These are phyloP conservation scores for Todus mexicanus DNA, from an alignment of 2,797 vertebrate genomes.

Conservation along the genomic window DNA sequence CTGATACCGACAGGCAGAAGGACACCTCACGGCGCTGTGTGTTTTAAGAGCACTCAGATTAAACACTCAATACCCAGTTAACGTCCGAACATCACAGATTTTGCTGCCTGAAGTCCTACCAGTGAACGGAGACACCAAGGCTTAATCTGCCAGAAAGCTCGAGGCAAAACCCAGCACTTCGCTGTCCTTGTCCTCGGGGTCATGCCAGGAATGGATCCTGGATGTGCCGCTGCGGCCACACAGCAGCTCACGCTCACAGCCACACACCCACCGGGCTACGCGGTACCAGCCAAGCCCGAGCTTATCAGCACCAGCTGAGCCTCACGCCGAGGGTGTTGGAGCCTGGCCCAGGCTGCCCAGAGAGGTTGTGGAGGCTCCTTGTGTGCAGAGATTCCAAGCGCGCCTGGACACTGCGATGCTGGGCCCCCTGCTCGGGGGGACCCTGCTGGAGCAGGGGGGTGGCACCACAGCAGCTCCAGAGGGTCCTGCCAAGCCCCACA, in stretches of 20 bases:
- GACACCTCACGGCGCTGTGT: neutral
- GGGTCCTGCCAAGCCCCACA: too few relatives aligned
- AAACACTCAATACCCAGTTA: neutral
- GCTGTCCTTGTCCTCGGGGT: neutral
- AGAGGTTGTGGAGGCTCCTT: too few relatives aligned
- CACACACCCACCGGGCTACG: neutral
- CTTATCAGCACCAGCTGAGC: neutral
- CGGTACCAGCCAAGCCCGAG: neutral
- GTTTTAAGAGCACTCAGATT: neutral
- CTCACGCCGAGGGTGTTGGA: neutral
- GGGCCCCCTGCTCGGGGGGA: too few relatives aligned
- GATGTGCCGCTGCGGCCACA: neutral
- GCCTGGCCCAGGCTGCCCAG: too few relatives aligned
- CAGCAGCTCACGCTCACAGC: neutral
- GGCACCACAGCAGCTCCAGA: too few relatives aligned
- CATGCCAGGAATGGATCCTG: neutral
- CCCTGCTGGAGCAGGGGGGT: too few relatives aligned
- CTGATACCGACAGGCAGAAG: neutral
- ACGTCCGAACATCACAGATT: neutral
- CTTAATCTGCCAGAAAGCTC: neutral
- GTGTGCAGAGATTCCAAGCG: too few relatives aligned
- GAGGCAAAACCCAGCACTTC: neutral
- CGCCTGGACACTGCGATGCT: too few relatives aligned
- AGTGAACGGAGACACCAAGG: neutral
- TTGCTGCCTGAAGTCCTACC: neutral